Percentiles rank a stretch among this genome's conserved stretches.
These are phyloP conservation scores for Autographa pulchrina DNA, from an alignment of 2,888 invertebrate species.

Conservation along the genomic window DNA sequence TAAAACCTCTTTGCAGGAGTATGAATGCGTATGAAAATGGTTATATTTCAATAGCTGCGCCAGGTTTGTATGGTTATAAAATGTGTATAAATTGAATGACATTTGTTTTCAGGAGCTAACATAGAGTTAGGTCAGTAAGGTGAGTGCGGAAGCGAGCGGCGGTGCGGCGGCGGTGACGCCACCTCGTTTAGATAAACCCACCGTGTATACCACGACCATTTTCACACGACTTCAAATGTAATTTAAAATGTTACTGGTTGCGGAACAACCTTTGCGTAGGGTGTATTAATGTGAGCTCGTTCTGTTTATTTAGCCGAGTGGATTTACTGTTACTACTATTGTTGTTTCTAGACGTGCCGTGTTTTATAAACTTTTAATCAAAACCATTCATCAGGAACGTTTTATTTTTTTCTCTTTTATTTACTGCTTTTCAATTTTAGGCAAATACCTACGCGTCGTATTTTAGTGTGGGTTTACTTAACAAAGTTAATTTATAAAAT, in stretches of 20 bases:
- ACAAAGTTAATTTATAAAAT: not conserved
- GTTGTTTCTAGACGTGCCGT: constrained; percentile 34
- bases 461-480: not conserved
- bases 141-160: constrained; percentile 30
- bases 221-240: constrained; percentile 65
- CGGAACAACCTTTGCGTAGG: constrained; percentile 47
- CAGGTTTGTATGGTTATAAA: constrained; percentile 16
- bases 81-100: constrained; percentile 37
- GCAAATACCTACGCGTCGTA: not conserved
- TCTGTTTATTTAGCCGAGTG: constrained; percentile 42
- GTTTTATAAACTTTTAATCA: constrained; percentile 51
- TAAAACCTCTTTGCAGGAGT: constrained; percentile 40
- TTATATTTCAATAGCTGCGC: constrained; percentile 17
- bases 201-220: constrained; percentile 54
- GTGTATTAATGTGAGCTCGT: constrained; percentile 44
- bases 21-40: not conserved
- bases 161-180: constrained; percentile 30
- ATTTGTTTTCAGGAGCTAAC: constrained; percentile 36
- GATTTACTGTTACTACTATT: constrained; percentile 41
- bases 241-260: constrained; percentile 65
- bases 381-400: constrained; percentile 45
- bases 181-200: constrained; percentile 69
- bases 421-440: constrained; percentile 32
- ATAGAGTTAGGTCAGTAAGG: constrained; percentile 39
- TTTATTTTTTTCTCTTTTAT: constrained; percentile 20